Evolutionary conservation across 2,797 vertebrate genomes (phyloP).

Genomic region (Hozukius guyotensis): DNA sequence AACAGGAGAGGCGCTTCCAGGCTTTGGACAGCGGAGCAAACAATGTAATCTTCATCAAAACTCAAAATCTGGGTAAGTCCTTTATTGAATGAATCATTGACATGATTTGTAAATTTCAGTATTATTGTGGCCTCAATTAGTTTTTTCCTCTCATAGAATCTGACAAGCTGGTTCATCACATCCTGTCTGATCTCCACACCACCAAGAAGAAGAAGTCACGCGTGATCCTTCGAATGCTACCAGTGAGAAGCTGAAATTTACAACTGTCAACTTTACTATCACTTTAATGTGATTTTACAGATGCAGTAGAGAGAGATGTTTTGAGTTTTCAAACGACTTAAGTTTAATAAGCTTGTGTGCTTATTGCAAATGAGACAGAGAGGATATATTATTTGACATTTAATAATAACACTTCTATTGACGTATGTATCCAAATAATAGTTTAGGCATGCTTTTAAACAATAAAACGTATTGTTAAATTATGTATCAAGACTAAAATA

Average conservation of each 20-base stretch:
- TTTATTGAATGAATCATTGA: neutral
- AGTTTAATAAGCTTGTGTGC: neutral
- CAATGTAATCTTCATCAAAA: constrained; percentile 95
- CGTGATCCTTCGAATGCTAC: constrained; percentile 93
- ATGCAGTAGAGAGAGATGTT: neutral
- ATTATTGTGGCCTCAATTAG: fast-evolving
- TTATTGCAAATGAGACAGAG: neutral
- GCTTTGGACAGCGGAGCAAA: constrained; percentile 93
- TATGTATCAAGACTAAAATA: too few relatives aligned
- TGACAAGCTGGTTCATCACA: constrained; percentile 91
- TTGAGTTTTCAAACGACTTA: neutral
- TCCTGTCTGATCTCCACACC: constrained; percentile 90
- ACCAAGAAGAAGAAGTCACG: constrained; percentile 94
- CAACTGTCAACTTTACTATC: too few relatives aligned
- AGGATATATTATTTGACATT: too few relatives aligned
- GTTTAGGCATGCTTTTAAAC: too few relatives aligned
- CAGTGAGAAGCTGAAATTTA: constrained; percentile 74
- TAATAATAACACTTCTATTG: too few relatives aligned
- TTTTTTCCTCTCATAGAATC: constrained; percentile 81
- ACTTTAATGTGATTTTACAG: neutral
- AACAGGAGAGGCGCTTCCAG: constrained; percentile 86
- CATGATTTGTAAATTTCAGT: fast-evolving
- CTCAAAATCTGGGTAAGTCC: constrained; percentile 87
- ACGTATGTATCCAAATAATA: too few relatives aligned
- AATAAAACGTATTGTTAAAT: neutral